These are phyloP conservation scores for Mustelus asterias DNA, from an alignment of 2,113 vertebrate genomes.

Conservation along the genomic window DNA sequence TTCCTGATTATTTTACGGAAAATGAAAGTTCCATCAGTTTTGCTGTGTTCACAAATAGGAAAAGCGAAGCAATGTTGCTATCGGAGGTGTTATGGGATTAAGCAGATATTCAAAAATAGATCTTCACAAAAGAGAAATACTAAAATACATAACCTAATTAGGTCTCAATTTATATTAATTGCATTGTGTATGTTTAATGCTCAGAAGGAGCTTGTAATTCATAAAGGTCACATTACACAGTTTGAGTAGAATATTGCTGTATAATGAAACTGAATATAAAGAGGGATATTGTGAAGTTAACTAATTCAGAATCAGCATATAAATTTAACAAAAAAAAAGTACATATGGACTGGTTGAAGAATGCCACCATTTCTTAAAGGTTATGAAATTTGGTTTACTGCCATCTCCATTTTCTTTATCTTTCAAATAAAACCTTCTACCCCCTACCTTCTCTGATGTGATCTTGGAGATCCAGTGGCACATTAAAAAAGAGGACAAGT, in stretches of 20 bases:
- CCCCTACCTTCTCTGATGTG: not conserved
- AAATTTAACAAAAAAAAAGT: not conserved
- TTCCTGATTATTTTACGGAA: not conserved
- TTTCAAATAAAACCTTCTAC: not conserved
- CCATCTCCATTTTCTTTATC: not conserved
- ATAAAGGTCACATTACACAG: not conserved
- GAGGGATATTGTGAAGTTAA: not conserved
- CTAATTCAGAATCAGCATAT: not conserved
- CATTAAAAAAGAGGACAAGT: not conserved
- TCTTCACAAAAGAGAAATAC: not conserved
- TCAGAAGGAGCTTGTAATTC: slow-evolving; percentile 21
- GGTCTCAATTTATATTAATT: slow-evolving; percentile 13
- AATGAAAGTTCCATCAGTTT: not conserved
- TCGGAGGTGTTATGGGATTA: not conserved
- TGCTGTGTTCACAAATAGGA: not conserved
- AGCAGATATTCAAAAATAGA: slow-evolving; percentile 25
- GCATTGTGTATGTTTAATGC: slow-evolving; percentile 7
- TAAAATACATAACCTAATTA: slow-evolving; percentile 37
- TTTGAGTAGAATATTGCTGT: not conserved
- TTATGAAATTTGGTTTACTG: not conserved
- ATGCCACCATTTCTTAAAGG: not conserved
- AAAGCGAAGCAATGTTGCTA: not conserved
- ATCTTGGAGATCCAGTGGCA: not conserved
- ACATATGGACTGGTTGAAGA: not conserved
- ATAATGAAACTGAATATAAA: slow-evolving; percentile 9